Conservation (phyloP, 2,888 invertebrate genomes). For the Leptogaster cylindrica region DNA sequence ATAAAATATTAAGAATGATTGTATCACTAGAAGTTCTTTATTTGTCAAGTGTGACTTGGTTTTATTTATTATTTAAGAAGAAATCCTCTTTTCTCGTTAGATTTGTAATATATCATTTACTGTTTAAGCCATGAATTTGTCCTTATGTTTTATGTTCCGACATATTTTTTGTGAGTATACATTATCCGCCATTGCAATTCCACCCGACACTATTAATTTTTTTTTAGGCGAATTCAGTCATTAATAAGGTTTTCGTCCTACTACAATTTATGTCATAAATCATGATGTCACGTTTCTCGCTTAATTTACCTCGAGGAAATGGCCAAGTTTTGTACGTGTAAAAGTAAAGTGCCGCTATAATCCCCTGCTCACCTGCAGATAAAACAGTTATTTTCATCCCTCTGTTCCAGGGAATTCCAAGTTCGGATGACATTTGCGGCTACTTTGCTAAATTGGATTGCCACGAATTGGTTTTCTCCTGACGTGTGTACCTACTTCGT, state of each 20-base stretch:
- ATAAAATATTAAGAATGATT: no score
- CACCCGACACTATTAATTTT: no score
- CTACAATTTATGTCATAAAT: conserved; percentile 6
- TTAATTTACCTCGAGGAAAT: conserved; percentile 24
- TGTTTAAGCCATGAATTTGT: no score
- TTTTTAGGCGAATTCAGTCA: no score
- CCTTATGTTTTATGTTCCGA: no score
- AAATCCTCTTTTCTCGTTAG: no score
- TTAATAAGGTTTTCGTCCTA: conserved; percentile 12
- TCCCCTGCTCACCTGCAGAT: conserved; percentile 6
- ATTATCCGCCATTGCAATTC: no score
- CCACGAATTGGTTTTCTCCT: conserved; percentile 6
- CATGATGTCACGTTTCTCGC: conserved; percentile 23
- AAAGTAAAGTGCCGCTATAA: conserved; percentile 7
- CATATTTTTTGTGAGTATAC: no score
- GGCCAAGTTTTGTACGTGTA: not conserved
- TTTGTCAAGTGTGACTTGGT: no score
- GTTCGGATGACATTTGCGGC: not conserved
- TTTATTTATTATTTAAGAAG: no score
- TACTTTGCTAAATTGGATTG: conserved; percentile 22
- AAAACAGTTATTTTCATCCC: conserved; percentile 10
- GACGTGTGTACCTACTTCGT: conserved; percentile 12
- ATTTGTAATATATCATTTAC: no score
- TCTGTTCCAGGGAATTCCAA: not conserved
- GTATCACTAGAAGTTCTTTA: no score